These are phyloP conservation scores for Loriculus beryllinus DNA, from an alignment of 2,797 vertebrate species.

Conservation along the genomic window DNA sequence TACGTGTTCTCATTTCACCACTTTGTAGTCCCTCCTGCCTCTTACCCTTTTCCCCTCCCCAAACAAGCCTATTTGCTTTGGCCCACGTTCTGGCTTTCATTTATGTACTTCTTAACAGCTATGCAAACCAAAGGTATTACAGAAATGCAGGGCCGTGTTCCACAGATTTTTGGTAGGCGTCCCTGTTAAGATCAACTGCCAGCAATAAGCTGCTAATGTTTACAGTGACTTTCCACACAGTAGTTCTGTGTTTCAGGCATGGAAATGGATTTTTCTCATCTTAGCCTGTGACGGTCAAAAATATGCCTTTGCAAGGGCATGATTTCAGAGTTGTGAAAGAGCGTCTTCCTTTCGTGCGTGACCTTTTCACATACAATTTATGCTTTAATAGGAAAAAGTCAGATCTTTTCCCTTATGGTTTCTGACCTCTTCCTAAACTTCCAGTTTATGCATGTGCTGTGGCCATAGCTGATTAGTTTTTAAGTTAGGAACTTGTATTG, in stretches of 20 bases:
- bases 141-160: background rate
- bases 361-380: background rate
- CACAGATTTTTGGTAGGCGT: constrained; percentile 10
- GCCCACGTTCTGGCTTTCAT: background rate
- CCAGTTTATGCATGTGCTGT: background rate
- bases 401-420: background rate
- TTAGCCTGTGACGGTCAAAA: background rate
- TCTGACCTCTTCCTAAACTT: background rate
- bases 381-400: background rate
- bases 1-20: background rate
- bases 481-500: background rate
- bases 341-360: background rate
- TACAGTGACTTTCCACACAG: constrained; percentile 14
- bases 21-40: background rate
- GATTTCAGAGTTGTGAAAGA: background rate
- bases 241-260: constrained; percentile 27
- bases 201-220: constrained; percentile 8
- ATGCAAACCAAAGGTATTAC: constrained; percentile 39
- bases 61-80: background rate
- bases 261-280: constrained; percentile 25
- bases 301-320: background rate
- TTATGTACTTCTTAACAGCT: background rate
- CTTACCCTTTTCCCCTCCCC: background rate
- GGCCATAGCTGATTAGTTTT: background rate
- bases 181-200: background rate